Base-by-base conservation (phyloP, 2,113 vertebrate genomes). In the Dasyprocta punctata region DNA sequence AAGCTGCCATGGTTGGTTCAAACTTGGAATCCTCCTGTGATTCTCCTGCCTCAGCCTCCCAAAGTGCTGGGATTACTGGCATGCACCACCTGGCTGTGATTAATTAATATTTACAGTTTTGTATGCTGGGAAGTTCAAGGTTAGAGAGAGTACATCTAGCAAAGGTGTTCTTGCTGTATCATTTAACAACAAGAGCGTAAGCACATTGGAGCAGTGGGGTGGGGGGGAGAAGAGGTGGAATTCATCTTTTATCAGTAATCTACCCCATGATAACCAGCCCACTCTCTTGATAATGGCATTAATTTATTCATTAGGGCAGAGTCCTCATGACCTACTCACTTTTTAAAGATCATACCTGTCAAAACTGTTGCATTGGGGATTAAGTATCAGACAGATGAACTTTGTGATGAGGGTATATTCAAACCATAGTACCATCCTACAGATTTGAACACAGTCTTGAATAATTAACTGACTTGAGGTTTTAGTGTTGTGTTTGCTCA, bases 401-500 rank as follows among this genome's bases (percentile, higher is more conserved):
- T 52, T 80, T 80, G 73, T 2, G 19, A 33, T 3, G 26, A 22
- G 41, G 13, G 16, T 9, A 52, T 26, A 52, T 19, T 44, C 22
- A 78, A 28, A 11, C n/a, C 30, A n/a, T 28, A 38, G 20, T 41
- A 36, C 26, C 33, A 38, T 80, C 54, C 36, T 80, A 10, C 16
- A 69, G 44, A 90, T 44, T n/a, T 67, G 36, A 90, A 96, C 92
- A 87, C 9, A 95, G 41, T n/a, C 19, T 92, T 77, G 26, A 73
- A 52, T 24, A 60, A 60, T 7, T 56, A 85, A 90, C 47, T 83
- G 7, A 7, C 78, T 84, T 9, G 3, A 85, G 49, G 12, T 81
- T 41, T 87, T 87, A 90, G 33, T 4, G 38, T 63, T 90, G 49
- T 94, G 88, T 94, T 96, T 92, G n/a, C n/a, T 94, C 58, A 83